Conservation (phyloP, 1,140 invertebrate species). For the Zaprionus taronus region DNA sequence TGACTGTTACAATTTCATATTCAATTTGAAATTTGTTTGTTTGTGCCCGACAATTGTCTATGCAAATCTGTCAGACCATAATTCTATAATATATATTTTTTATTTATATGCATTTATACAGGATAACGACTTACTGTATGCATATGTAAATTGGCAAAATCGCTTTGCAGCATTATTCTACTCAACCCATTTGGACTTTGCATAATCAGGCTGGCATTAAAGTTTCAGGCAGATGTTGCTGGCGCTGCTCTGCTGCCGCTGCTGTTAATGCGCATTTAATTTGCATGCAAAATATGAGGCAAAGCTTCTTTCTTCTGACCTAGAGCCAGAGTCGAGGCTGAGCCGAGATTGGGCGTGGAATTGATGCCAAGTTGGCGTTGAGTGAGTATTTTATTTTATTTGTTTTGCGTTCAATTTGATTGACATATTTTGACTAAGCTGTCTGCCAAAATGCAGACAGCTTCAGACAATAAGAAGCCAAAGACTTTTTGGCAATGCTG, state of each 20-base stretch:
- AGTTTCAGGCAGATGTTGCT: conserved; percentile 47
- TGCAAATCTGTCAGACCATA: conserved; percentile 17
- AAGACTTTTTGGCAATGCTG: conserved; percentile 42
- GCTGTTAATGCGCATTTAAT: conserved; percentile 68
- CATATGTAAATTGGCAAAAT: conserved; percentile 52
- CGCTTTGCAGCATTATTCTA: conserved; percentile 44
- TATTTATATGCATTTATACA: background rate
- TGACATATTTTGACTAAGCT: conserved; percentile 79
- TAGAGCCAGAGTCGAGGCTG: conserved; percentile 11
- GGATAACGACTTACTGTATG: conserved; percentile 22
- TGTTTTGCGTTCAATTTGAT: conserved; percentile 60
- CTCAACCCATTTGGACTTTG: conserved; percentile 62
- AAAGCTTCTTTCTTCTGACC: conserved; percentile 31
- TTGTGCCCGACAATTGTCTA: conserved; percentile 14
- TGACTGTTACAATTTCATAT: background rate
- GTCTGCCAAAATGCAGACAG: conserved; percentile 59
- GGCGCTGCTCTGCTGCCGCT: background rate
- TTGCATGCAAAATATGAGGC: conserved; percentile 65
- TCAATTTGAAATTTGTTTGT: background rate
- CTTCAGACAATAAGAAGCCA: conserved; percentile 45
- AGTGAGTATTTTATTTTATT: conserved; percentile 48
- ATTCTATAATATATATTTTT: background rate
- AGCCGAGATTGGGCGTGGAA: conserved; percentile 8
- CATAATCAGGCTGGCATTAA: conserved; percentile 62
- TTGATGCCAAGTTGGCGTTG: conserved; percentile 19